phyloP scores from a whole-genome alignment of 2,888 invertebrate genomes.

The Panopea generosa region DNA sequence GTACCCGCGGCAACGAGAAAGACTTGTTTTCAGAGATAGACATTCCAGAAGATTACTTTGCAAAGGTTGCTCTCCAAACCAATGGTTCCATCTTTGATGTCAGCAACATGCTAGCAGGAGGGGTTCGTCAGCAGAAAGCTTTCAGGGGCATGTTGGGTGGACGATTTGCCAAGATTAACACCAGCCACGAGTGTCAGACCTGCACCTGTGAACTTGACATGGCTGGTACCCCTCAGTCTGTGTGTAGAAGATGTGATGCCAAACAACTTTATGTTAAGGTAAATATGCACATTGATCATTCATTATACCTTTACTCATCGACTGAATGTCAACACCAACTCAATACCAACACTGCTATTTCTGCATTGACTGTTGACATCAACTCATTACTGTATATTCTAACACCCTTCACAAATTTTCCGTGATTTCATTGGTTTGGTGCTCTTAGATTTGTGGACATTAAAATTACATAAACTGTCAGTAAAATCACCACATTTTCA shows the following conservation, averaged over 20 bases:
- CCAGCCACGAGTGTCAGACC: conserved; percentile 84
- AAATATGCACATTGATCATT: conserved; percentile 1
- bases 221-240: conserved; percentile 83
- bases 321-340: background rate
- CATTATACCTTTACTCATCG: background rate
- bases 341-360: background rate
- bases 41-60: conserved; percentile 86
- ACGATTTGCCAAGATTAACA: conserved; percentile 80
- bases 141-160: conserved; percentile 83
- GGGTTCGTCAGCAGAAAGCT: conserved; percentile 76
- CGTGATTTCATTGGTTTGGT: too few relatives aligned
- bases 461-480: too few relatives aligned
- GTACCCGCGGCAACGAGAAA: conserved; percentile 88
- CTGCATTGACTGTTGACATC: too few relatives aligned
- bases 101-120: conserved; percentile 76
- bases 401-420: too few relatives aligned
- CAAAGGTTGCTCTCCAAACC: conserved; percentile 89
- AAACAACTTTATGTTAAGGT: conserved; percentile 43
- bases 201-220: conserved; percentile 85
- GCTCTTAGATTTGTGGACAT: too few relatives aligned
- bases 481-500: too few relatives aligned
- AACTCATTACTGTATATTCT: too few relatives aligned
- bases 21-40: conserved; percentile 87
- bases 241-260: conserved; percentile 81
- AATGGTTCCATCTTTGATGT: conserved; percentile 90